These are phyloP conservation scores for Holacanthus passer DNA, from an alignment of 2,113 vertebrate genomes.

Conservation along the genomic window DNA sequence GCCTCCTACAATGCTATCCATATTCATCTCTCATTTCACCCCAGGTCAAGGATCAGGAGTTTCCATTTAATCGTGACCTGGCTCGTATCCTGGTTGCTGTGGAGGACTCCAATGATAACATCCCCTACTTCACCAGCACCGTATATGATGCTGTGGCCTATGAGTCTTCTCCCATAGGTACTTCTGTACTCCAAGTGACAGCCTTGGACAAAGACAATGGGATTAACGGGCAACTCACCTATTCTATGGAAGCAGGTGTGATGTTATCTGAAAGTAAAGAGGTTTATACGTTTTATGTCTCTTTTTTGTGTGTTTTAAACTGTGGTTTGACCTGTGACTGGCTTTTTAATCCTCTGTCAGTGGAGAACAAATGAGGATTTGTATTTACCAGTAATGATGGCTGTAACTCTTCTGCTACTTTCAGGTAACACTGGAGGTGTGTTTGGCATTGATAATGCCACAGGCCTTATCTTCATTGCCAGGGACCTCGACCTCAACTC, in stretches of 20 bases:
- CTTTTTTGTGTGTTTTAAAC: conserved; percentile 1
- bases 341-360: neutral
- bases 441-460: conserved; percentile 92
- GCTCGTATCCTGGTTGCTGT: conserved; percentile 93
- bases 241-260: conserved; percentile 93
- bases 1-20: conserved; percentile 26
- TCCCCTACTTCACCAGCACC: conserved; percentile 92
- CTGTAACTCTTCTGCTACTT: conserved; percentile 45
- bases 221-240: conserved; percentile 93
- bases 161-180: conserved; percentile 90
- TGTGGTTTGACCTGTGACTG: neutral
- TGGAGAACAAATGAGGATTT: neutral
- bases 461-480: conserved; percentile 91
- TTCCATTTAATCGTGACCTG: conserved; percentile 95
- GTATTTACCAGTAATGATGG: conserved; percentile 26
- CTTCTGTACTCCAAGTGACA: conserved; percentile 92
- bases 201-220: conserved; percentile 97
- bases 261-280: neutral
- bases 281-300: neutral
- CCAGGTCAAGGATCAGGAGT: conserved; percentile 98
- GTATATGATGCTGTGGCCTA: conserved; percentile 91
- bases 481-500: conserved; percentile 90
- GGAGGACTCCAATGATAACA: conserved; percentile 96
- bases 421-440: conserved; percentile 93
- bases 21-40: conserved; percentile 51